Conservation (phyloP, 2,888 invertebrate genomes). For the Andrena bucephala region DNA sequence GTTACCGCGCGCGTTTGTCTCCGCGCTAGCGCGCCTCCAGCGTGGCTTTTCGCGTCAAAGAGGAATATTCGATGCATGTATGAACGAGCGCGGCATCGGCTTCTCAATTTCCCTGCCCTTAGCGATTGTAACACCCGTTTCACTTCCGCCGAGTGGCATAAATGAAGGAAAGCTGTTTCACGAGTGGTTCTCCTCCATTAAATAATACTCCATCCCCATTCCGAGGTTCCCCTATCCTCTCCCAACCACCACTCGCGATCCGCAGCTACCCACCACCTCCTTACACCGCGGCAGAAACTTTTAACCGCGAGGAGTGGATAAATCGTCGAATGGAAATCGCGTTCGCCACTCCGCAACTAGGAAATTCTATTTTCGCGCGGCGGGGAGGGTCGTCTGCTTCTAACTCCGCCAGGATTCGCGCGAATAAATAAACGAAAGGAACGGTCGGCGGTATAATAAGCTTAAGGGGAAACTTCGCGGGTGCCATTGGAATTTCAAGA, state of each 20-base stretch:
- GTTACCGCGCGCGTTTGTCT: conserved; percentile 51
- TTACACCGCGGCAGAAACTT: too few relatives aligned
- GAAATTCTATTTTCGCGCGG: neutral
- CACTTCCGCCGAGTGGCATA: too few relatives aligned
- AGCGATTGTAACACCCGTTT: too few relatives aligned
- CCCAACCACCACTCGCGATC: too few relatives aligned
- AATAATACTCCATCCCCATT: too few relatives aligned
- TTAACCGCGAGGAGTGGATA: neutral
- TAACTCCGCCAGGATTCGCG: neutral
- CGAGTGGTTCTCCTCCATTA: too few relatives aligned
- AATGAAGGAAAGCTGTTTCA: too few relatives aligned
- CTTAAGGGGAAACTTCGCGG: conserved; percentile 24
- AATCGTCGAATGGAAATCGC: neutral
- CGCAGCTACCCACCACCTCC: too few relatives aligned
- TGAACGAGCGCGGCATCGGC: too few relatives aligned
- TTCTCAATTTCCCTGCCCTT: too few relatives aligned
- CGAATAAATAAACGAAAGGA: conserved; percentile 32
- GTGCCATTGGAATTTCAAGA: conserved; percentile 28
- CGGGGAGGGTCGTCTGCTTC: neutral
- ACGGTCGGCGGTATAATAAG: conserved; percentile 37
- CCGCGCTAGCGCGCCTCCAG: conserved; percentile 12
- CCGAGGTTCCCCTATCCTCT: too few relatives aligned
- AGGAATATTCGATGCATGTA: conserved; percentile 8
- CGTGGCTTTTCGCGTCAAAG: conserved; percentile 1
- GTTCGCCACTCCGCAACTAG: neutral